Evolutionary conservation across 2,113 vertebrate species (phyloP), one percentile per base, ranked within the genome.

Genomic region (Tiliqua scincoides): DNA sequence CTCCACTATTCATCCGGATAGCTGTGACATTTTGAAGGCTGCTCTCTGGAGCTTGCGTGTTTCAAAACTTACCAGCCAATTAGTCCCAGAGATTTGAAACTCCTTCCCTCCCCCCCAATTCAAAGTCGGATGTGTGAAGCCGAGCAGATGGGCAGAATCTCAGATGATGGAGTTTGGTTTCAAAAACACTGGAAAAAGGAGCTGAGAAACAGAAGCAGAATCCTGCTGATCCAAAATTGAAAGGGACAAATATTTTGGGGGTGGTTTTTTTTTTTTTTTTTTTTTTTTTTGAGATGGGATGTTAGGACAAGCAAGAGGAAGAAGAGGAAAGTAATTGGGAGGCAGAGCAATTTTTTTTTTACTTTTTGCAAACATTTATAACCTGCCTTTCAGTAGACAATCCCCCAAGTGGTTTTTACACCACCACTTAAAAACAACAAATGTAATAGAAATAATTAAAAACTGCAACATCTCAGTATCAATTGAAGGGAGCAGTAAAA

Each of bases 51-150:
- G n/a, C 86, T 85, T 80, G 79, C 59, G 48, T 61, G 80, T 91
- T 76, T 92, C 85, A 79, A 90, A 79, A 89, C 43, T 62, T 74
- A 84, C 71, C 74, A 83, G 87, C 93, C 86, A 92, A 86, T 94
- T 90, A 91, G 78, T 87, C 67, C 61, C 76, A 85, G 61, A 48
- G 43, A 35, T 40, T 71, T 62, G 2, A 83, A 90, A 79, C 61
- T 83, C 68, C 4, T 79, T 85, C 89, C 82, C 77, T 84, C 11
- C n/a, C 30, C 12, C n/a, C 25, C 48, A 71, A 68, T 89, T 83
- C 87, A 85, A 89, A 88, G 63, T 15, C 78, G 74, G 87, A 77
- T 81, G 86, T 83, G 83, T 40, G 40, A 86, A 84, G 67, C 27
- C n/a, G 43, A 88, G 78, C 89, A 90, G 89, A 93, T 78, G 74